phyloP scores from a whole-genome alignment of 2,797 vertebrate species.

The Kryptopterus vitreolus region DNA sequence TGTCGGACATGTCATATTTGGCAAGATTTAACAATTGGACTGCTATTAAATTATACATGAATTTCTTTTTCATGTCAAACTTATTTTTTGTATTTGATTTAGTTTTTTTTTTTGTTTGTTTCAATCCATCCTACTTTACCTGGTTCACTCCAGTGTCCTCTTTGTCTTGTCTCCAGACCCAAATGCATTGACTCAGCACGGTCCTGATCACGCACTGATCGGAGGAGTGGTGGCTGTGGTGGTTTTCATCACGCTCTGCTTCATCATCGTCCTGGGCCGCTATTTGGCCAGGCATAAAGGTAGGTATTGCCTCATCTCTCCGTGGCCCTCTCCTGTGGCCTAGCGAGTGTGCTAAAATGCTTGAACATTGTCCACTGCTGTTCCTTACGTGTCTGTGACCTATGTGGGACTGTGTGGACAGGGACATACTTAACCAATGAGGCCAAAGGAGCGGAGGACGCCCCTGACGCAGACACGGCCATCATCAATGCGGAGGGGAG shows the following conservation, averaged over 20 bases:
- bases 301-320: constrained; percentile 61
- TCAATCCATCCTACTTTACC: background rate
- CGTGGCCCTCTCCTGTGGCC: constrained; percentile 44
- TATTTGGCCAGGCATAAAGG: constrained; percentile 99
- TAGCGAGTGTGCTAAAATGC: constrained; percentile 57
- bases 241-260: constrained; percentile 97
- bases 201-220: constrained; percentile 94
- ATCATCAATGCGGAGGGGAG: constrained; percentile 99
- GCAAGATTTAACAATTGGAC: background rate
- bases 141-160: background rate
- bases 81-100: background rate
- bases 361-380: constrained; percentile 59
- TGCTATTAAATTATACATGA: background rate
- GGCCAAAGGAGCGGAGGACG: constrained; percentile 98
- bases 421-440: constrained; percentile 99
- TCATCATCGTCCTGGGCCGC: constrained; percentile 96
- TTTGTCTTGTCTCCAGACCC: constrained; percentile 80
- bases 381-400: constrained; percentile 58
- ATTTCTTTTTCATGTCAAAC: background rate
- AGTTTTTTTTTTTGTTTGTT: background rate
- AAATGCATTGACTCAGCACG: constrained; percentile 87
- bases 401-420: constrained; percentile 66
- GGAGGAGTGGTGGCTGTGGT: constrained; percentile 98
- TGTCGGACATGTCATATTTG: background rate
- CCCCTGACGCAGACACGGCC: constrained; percentile 98